These are phyloP conservation scores for Paramormyrops kingsleyae DNA, from an alignment of 2,113 vertebrate genomes.

Conservation along the genomic window DNA sequence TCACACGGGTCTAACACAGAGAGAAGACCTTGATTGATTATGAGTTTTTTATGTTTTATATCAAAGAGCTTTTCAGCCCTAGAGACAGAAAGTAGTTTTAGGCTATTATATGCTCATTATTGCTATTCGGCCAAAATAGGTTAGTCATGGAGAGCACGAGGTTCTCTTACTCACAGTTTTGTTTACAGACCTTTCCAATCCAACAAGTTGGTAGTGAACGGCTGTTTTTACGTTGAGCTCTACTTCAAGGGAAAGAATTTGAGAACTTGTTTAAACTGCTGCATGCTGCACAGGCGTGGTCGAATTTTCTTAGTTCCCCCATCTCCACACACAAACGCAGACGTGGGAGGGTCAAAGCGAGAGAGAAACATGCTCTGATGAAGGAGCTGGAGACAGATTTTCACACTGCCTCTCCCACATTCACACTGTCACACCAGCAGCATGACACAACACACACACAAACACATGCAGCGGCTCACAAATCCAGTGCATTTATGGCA, in stretches of 20 bases:
- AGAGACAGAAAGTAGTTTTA: background rate
- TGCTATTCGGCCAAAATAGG: background rate
- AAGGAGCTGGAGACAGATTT: conserved; percentile 24
- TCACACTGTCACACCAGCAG: background rate
- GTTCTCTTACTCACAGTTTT: background rate
- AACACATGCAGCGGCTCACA: background rate
- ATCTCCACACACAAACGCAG: background rate
- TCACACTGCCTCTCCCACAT: conserved; percentile 7
- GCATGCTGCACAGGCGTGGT: background rate
- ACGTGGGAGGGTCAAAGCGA: conserved; percentile 41
- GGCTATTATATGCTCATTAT: background rate
- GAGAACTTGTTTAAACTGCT: background rate
- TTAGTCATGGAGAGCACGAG: background rate
- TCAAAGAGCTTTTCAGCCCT: conserved; percentile 1
- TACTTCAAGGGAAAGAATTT: background rate
- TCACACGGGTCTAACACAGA: background rate
- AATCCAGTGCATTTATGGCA: background rate
- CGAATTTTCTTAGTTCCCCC: background rate
- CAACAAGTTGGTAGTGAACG: background rate
- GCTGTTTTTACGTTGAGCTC: background rate
- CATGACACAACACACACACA: background rate
- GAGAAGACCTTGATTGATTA: background rate
- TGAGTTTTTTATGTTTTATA: background rate
- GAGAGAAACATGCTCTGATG: conserved; percentile 59
- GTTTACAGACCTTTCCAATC: background rate